phyloP scores from a whole-genome alignment of 2,888 invertebrate species.

The Dicyrtomina minuta region DNA sequence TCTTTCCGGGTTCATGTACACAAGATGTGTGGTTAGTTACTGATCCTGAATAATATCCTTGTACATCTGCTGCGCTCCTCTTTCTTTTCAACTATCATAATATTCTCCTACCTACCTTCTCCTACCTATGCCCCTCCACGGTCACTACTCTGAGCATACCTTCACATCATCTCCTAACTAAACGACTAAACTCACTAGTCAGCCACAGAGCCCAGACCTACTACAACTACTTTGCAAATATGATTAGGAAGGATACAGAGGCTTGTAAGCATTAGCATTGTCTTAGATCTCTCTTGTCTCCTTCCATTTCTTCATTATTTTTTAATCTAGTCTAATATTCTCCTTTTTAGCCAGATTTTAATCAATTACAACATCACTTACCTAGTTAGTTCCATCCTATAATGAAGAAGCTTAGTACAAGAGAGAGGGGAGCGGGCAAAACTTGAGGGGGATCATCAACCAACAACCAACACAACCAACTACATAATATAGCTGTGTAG shows the following conservation, averaged over 20 bases:
- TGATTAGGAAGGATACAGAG: not conserved
- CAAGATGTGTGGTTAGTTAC: too few species aligned
- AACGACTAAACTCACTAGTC: too few species aligned
- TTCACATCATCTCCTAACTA: too few species aligned
- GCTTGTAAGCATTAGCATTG: slow-evolving; percentile 23
- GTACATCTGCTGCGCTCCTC: too few species aligned
- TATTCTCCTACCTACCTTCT: too few species aligned
- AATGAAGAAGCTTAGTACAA: too few species aligned
- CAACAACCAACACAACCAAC: not conserved
- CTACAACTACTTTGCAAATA: not conserved
- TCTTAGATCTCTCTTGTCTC: slow-evolving; percentile 14
- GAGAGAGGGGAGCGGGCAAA: slow-evolving; percentile 10
- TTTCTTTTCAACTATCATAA: too few species aligned
- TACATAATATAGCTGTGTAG: too few species aligned
- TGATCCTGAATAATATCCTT: too few species aligned
- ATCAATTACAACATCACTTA: slow-evolving; percentile 15
- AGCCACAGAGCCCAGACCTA: not conserved
- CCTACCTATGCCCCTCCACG: too few species aligned
- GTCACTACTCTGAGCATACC: too few species aligned
- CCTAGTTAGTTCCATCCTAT: slow-evolving; percentile 4
- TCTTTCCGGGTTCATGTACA: not conserved
- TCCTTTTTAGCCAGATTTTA: slow-evolving; percentile 28
- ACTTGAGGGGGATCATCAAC: not conserved
- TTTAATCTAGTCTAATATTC: slow-evolving; percentile 32
- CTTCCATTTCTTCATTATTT: slow-evolving; percentile 29